Conservation (phyloP, 2,797 vertebrate species). For the Allobates femoralis region DNA sequence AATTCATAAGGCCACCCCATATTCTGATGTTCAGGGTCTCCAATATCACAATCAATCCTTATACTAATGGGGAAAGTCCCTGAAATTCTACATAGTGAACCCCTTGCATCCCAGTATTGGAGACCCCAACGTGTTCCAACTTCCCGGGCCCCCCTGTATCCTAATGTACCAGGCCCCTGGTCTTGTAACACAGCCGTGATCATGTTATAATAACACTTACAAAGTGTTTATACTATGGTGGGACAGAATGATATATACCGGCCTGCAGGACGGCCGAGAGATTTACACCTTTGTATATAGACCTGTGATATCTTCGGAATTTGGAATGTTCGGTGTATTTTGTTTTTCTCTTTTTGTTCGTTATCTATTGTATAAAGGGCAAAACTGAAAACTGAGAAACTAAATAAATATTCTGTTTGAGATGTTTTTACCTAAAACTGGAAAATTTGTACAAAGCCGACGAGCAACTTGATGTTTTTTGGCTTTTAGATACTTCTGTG, state of each 20-base stretch:
- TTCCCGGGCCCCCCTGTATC: neutral
- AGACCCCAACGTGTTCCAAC: neutral
- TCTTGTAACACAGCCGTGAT: neutral
- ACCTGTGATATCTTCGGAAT: neutral
- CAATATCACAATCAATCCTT: neutral
- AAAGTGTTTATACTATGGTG: neutral
- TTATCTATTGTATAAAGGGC: neutral
- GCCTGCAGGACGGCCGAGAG: neutral
- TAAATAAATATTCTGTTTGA: too few relatives aligned
- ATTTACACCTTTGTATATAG: neutral
- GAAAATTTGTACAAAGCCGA: neutral
- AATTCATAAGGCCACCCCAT: neutral
- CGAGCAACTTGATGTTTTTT: neutral
- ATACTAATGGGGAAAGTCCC: neutral
- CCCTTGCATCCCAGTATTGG: neutral
- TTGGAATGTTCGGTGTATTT: neutral
- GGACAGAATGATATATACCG: neutral
- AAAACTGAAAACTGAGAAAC: too few relatives aligned
- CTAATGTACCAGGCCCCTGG: neutral
- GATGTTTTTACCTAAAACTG: neutral
- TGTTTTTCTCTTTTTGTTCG: neutral
- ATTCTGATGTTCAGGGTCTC: neutral
- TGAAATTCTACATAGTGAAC: neutral
- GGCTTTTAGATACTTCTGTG: neutral
- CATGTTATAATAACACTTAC: slow-evolving; percentile 7